These are phyloP conservation scores for Apocheima hispidaria DNA, from an alignment of 2,888 invertebrate species.

Conservation along the genomic window DNA sequence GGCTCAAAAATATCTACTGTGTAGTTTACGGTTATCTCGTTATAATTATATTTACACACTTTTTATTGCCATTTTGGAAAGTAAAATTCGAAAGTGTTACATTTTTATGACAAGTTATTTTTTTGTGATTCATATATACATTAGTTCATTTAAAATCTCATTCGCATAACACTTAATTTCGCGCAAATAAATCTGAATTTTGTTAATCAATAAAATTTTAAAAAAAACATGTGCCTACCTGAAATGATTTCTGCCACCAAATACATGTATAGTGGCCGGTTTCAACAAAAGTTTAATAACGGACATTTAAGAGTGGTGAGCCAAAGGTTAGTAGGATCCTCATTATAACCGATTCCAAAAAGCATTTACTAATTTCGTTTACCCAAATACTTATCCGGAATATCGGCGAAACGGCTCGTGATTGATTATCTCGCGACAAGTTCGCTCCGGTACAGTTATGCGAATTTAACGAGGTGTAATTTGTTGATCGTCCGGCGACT, in stretches of 20 bases:
- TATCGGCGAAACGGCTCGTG: slow-evolving; percentile 33
- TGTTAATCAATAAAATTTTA: background rate
- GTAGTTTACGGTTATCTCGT: slow-evolving; percentile 44
- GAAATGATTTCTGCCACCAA: background rate
- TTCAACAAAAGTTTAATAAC: slow-evolving; percentile 28
- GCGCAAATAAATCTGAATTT: too few relatives aligned
- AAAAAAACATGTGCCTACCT: background rate
- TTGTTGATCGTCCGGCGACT: slow-evolving; percentile 48
- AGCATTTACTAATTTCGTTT: slow-evolving; percentile 23
- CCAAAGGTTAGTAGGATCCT: slow-evolving; percentile 28
- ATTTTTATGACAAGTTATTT: slow-evolving; percentile 24
- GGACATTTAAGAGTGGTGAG: slow-evolving; percentile 17
- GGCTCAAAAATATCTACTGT: slow-evolving; percentile 44
- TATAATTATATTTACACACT: slow-evolving; percentile 44
- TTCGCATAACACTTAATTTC: background rate
- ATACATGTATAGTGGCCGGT: slow-evolving; percentile 12
- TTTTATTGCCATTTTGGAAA: slow-evolving; percentile 34
- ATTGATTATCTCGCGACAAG: slow-evolving; percentile 46
- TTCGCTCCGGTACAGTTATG: slow-evolving; percentile 49
- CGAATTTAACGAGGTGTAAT: slow-evolving; percentile 54
- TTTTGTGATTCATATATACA: background rate
- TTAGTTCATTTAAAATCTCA: slow-evolving; percentile 3
- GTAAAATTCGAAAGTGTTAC: slow-evolving; percentile 32
- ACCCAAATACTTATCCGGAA: slow-evolving; percentile 20
- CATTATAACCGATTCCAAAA: slow-evolving; percentile 22